A percentile compares a stretch with the other conserved stretches of the same genome.
Conservation (phyloP, 1,140 invertebrate genomes). For the Heliconius nattereri region DNA sequence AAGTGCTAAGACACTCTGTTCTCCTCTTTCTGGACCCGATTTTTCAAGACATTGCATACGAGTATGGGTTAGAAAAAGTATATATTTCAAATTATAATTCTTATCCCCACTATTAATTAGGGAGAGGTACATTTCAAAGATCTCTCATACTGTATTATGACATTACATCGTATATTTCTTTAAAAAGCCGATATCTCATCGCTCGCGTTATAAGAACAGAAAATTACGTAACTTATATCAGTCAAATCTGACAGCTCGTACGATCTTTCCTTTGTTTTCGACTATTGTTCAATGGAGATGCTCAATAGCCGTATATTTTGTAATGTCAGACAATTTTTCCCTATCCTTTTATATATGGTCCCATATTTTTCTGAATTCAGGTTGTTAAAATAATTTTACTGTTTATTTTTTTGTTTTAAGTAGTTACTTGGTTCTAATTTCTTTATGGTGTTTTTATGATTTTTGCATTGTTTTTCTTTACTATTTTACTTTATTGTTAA, state of each 20-base stretch:
- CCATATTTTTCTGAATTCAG: constrained; percentile 11
- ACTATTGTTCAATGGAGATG: constrained; percentile 34
- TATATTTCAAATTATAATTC: neutral
- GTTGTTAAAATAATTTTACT: neutral
- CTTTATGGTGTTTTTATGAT: no score
- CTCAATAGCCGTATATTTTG: constrained; percentile 28
- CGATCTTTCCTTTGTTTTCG: constrained; percentile 26
- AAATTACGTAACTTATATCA: constrained; percentile 47
- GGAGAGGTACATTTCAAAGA: neutral
- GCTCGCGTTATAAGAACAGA: constrained; percentile 25
- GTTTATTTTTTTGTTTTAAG: no score
- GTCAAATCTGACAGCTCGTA: constrained; percentile 40
- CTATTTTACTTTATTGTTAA: no score
- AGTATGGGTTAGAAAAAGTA: no score
- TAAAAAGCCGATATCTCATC: constrained; percentile 2
- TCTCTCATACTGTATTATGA: neutral
- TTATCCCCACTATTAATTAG: neutral
- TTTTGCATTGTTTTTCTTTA: no score
- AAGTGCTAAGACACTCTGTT: no score
- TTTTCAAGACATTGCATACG: no score
- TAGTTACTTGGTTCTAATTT: no score
- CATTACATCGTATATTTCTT: neutral
- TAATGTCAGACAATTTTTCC: constrained; percentile 32
- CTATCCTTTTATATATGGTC: constrained; percentile 19
- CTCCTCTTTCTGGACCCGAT: no score